A percentile compares a stretch with the other conserved stretches of the same genome.
Evolutionary conservation across 2,113 vertebrate species (phyloP).

Genomic region (Psilopsiagon aymara): DNA sequence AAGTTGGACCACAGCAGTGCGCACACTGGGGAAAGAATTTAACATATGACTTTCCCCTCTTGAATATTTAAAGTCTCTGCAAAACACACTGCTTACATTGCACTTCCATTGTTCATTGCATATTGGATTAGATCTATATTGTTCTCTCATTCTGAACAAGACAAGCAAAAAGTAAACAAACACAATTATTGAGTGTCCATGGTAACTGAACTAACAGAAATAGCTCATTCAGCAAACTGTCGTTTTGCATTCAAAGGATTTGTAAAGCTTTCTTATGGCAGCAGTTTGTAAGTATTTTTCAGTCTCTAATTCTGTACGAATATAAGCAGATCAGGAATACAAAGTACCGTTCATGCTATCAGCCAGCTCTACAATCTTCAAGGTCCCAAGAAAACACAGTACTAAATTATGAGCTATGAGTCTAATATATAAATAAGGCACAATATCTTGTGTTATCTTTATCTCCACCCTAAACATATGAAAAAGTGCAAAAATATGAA

Average conservation of each 20-base stretch:
- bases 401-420: background rate
- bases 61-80: background rate
- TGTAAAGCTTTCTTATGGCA: constrained; percentile 28
- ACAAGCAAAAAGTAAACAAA: background rate
- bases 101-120: background rate
- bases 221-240: background rate
- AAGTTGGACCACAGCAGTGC: constrained; percentile 13
- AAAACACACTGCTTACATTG: constrained; percentile 26
- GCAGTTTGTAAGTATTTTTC: constrained; percentile 20
- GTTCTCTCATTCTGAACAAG: constrained; percentile 13
- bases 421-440: background rate
- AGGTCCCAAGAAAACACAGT: background rate
- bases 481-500: background rate
- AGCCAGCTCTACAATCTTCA: background rate
- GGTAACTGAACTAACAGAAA: constrained; percentile 4
- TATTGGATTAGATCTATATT: constrained; percentile 23
- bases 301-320: constrained; percentile 5
- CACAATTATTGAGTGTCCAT: background rate
- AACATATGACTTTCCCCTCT: background rate
- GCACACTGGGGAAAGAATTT: background rate
- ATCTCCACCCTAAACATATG: background rate
- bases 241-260: constrained; percentile 46
- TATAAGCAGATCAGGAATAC: constrained; percentile 20
- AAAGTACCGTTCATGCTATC: constrained; percentile 21
- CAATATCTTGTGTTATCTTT: background rate